These are phyloP conservation scores for Zygogramma bicolorata DNA, from an alignment of 2,888 invertebrate species.

Conservation along the genomic window DNA sequence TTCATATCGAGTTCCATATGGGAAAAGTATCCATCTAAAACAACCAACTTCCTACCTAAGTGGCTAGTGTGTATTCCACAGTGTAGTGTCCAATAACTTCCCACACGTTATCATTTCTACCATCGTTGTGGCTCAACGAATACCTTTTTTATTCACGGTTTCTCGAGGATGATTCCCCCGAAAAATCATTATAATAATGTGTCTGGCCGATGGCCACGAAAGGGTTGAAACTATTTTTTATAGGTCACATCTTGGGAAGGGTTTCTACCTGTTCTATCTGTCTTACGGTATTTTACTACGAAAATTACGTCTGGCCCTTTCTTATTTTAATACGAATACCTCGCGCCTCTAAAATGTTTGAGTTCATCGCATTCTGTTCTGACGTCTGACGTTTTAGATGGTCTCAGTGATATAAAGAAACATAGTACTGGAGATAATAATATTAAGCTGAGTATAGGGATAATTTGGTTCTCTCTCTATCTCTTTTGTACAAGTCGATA, in stretches of 20 bases:
- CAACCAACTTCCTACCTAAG: too few relatives aligned
- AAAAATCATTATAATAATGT: conserved; percentile 30
- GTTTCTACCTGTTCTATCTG: conserved; percentile 30
- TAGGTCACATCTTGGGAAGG: conserved; percentile 30
- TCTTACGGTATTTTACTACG: neutral
- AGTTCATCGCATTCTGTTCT: too few relatives aligned
- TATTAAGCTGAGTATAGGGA: too few relatives aligned
- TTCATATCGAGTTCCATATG: too few relatives aligned
- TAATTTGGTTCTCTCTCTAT: too few relatives aligned
- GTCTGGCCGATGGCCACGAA: conserved; percentile 28
- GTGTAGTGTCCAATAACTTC: neutral
- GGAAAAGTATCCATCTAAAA: too few relatives aligned
- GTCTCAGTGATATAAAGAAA: too few relatives aligned
- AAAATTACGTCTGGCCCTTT: neutral
- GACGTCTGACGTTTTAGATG: too few relatives aligned
- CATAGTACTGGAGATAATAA: too few relatives aligned
- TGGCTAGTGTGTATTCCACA: too few relatives aligned
- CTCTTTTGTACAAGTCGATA: too few relatives aligned
- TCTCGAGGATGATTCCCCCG: conserved; percentile 18
- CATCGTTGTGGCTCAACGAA: neutral
- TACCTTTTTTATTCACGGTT: conserved; percentile 19
- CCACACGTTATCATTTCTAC: neutral
- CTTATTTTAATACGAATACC: neutral
- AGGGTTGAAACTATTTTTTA: conserved; percentile 35
- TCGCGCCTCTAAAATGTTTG: neutral